phyloP scores from a whole-genome alignment of 1,140 invertebrate genomes.

The Harpegnathos saltator region DNA sequence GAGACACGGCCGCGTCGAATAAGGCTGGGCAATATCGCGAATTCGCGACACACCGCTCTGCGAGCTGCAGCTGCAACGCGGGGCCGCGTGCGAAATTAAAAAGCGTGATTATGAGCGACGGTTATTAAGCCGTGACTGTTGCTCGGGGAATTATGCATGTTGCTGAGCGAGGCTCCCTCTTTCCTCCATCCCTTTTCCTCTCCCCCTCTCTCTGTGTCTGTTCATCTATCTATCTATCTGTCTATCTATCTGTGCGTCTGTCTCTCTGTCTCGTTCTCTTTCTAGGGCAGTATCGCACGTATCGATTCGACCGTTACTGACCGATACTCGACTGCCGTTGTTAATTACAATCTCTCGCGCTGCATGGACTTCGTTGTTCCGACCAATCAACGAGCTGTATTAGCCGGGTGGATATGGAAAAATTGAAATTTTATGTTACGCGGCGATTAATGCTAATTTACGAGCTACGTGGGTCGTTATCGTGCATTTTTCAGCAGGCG shows the following conservation, averaged over 20 bases:
- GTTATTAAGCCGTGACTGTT: constrained; percentile 16
- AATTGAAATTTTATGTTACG: neutral
- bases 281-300: constrained; percentile 14
- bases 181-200: too few species aligned
- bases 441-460: constrained; percentile 35
- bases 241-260: too few species aligned
- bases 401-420: neutral
- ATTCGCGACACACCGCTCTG: neutral
- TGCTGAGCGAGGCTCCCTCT: neutral
- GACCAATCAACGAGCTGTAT: constrained; percentile 9
- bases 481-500: constrained; percentile 5
- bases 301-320: neutral
- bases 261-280: too few species aligned
- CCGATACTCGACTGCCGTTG: neutral
- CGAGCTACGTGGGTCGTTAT: neutral
- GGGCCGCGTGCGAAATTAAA: constrained; percentile 32
- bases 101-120: constrained; percentile 38
- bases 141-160: constrained; percentile 16
- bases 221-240: too few species aligned
- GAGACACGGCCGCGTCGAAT: neutral
- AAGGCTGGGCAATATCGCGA: neutral
- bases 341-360: neutral
- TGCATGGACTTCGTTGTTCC: neutral
- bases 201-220: too few species aligned
- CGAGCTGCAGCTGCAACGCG: too few species aligned